These are phyloP conservation scores for Nowickia ferox DNA, from an alignment of 2,888 invertebrate genomes.

Conservation along the genomic window DNA sequence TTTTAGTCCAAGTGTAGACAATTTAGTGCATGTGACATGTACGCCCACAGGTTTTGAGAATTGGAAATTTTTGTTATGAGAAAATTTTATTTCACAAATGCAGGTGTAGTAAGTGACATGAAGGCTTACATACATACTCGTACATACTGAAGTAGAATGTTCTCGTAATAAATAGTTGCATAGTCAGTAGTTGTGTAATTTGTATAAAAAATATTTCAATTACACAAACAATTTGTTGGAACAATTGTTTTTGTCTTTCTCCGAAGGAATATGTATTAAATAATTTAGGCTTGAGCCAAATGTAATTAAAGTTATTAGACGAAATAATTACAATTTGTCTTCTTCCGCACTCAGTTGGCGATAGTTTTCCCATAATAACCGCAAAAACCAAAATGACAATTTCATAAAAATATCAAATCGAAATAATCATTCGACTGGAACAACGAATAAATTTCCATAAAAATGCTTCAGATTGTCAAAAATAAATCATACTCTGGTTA, in stretches of 20 bases:
- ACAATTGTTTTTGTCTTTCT: too few species aligned
- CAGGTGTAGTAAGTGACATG: too few species aligned
- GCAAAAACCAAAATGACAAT: slow-evolving; percentile 37
- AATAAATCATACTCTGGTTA: slow-evolving; percentile 28
- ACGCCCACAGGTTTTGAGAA: neutral
- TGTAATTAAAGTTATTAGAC: too few species aligned
- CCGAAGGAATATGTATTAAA: too few species aligned
- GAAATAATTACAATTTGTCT: neutral
- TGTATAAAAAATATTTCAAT: too few species aligned
- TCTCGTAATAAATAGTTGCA: too few species aligned
- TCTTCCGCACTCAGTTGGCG: slow-evolving; percentile 45
- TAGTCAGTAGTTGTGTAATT: too few species aligned
- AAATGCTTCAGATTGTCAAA: slow-evolving; percentile 51
- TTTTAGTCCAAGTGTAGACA: slow-evolving; percentile 11
- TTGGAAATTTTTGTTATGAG: neutral
- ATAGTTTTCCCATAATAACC: slow-evolving; percentile 21
- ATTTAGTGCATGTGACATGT: slow-evolving; percentile 7
- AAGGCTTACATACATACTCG: too few species aligned
- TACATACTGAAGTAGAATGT: too few species aligned
- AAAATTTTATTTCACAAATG: too few species aligned
- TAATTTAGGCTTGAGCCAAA: too few species aligned
- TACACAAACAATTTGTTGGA: too few species aligned
- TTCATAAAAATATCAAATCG: slow-evolving; percentile 30
- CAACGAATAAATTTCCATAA: slow-evolving; percentile 58
- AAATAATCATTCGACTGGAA: slow-evolving; percentile 40